Percentiles rank a stretch among this genome's conserved stretches.
Evolutionary conservation across 1,140 invertebrate genomes (phyloP).

Genomic region (Amyelois transitella): DNA sequence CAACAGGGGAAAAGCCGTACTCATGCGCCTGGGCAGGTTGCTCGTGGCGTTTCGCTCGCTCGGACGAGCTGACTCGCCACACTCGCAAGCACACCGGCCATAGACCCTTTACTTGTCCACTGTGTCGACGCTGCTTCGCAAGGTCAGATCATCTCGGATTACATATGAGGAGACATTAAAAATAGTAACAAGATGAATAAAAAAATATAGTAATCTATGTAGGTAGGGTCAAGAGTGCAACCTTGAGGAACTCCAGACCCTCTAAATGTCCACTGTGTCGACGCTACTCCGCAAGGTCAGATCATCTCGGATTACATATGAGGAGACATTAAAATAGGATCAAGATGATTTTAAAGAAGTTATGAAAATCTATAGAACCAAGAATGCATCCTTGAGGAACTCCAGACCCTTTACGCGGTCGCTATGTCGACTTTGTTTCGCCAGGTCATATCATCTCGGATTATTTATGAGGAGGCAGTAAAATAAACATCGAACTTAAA

Average conservation of each 20-base stretch:
- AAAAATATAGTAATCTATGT: too few species aligned
- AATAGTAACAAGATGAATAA: too few species aligned
- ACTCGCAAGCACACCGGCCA: conserved; percentile 96
- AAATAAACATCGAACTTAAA: too few species aligned
- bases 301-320: too few species aligned
- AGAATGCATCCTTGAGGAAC: neutral
- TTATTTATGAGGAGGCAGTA: too few species aligned
- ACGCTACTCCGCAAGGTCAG: too few species aligned
- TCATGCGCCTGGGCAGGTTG: conserved; percentile 96
- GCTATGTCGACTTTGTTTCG: too few species aligned
- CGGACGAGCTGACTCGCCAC: conserved; percentile 95
- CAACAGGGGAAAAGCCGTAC: conserved; percentile 92
- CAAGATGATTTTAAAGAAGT: too few species aligned
- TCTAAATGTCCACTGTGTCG: too few species aligned
- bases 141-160: conserved; percentile 95
- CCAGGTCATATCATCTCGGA: too few species aligned
- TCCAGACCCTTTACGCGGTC: too few species aligned
- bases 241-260: neutral
- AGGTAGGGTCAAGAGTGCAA: neutral
- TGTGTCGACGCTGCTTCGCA: conserved; percentile 95
- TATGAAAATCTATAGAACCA: neutral
- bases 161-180: conserved; percentile 75
- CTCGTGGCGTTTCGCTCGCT: conserved; percentile 95
- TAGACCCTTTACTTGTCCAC: conserved; percentile 93
- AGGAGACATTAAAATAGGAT: neutral